Conservation (phyloP, 2,888 invertebrate genomes). For the Spilosoma lubricipeda region DNA sequence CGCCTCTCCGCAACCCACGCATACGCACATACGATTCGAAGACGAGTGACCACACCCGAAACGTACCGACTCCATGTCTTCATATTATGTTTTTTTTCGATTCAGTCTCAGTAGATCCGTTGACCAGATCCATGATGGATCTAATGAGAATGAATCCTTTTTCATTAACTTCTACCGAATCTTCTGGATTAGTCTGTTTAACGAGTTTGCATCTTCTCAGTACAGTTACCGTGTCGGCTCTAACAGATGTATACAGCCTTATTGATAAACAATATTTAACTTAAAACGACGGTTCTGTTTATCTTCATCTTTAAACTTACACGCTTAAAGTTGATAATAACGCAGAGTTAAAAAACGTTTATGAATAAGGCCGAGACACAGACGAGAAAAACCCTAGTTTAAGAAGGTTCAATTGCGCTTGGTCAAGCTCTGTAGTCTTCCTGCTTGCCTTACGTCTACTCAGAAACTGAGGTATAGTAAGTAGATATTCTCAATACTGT, state of each 20-base stretch:
- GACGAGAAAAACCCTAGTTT: background rate
- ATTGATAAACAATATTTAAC: too few species aligned
- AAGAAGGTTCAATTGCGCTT: background rate
- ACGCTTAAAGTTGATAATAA: too few species aligned
- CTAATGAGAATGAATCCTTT: too few species aligned
- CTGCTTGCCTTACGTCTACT: too few species aligned
- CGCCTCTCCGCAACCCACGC: conserved; percentile 88
- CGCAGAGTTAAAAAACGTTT: too few species aligned
- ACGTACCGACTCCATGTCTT: background rate
- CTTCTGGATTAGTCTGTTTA: background rate
- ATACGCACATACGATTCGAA: conserved; percentile 91
- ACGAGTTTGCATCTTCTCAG: background rate
- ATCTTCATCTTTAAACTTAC: too few species aligned
- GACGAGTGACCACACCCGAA: conserved; percentile 65
- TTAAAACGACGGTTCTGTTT: too few species aligned
- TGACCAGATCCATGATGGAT: too few species aligned
- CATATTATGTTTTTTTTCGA: too few species aligned
- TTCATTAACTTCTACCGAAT: too few species aligned
- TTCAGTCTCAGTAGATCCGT: too few species aligned
- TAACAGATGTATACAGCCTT: background rate
- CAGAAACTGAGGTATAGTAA: background rate
- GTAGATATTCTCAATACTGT: background rate
- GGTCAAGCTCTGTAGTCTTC: background rate
- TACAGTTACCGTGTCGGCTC: background rate
- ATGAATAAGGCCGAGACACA: background rate